These are phyloP conservation scores for Montipora cactus DNA, from an alignment of 64 coral and sea anemone genomes.

Conservation along the genomic window DNA sequence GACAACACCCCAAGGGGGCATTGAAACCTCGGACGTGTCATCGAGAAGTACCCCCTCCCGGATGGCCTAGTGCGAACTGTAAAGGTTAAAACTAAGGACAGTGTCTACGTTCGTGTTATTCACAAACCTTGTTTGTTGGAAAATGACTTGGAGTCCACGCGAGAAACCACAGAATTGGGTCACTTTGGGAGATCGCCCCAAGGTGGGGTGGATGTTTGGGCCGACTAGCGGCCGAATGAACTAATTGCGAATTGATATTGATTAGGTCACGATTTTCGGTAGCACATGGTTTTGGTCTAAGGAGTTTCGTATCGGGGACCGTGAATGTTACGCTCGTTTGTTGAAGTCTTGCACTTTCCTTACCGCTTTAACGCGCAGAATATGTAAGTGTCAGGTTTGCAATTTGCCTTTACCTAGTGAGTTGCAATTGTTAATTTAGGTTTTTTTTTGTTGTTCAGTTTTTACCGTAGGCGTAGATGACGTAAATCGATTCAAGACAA, in stretches of 20 bases:
- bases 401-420: not conserved
- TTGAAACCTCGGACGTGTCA: constrained; percentile 37
- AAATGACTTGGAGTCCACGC: not conserved
- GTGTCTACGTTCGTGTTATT: not conserved
- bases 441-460: not conserved
- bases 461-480: not conserved
- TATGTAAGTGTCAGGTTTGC: not conserved
- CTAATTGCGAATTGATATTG: not conserved
- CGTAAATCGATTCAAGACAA: too few species aligned
- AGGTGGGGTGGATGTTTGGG: not conserved
- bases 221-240: not conserved
- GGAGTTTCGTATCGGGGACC: not conserved
- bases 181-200: not conserved
- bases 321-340: too few species aligned
- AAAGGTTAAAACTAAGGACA: constrained; percentile 33
- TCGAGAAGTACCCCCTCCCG: not conserved
- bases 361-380: not conserved
- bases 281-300: not conserved
- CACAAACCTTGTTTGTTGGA: constrained; percentile 30
- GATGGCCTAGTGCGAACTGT: constrained; percentile 42
- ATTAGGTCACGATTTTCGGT: not conserved
- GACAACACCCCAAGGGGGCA: constrained; percentile 12
- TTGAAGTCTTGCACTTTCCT: too few species aligned
- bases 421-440: not conserved
- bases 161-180: not conserved